phyloP scores from a whole-genome alignment of 2,113 vertebrate genomes.

The Clupea harengus region DNA sequence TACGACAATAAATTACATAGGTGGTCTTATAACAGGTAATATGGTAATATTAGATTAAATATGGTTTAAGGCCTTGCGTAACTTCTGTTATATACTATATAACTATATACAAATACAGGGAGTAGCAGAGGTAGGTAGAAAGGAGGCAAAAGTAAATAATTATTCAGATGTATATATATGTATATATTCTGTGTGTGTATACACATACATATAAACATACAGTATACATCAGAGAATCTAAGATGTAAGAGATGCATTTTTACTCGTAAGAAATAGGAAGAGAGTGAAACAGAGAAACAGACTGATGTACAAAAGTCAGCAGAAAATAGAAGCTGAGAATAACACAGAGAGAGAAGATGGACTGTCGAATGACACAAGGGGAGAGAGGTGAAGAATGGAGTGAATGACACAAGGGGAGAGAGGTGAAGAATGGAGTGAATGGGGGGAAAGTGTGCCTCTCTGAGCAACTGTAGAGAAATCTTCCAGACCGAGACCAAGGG shows the following conservation, averaged over 20 bases:
- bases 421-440: neutral
- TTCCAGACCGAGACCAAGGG: neutral
- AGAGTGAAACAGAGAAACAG: neutral
- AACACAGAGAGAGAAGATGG: neutral
- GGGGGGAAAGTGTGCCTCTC: neutral
- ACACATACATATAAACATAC: too few relatives aligned
- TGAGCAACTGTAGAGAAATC: neutral
- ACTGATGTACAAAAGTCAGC: neutral
- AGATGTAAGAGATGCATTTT: too few relatives aligned
- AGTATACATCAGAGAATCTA: too few relatives aligned
- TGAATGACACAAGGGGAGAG: neutral
- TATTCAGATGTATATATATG: too few relatives aligned
- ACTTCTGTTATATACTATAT: neutral
- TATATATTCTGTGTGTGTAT: too few relatives aligned
- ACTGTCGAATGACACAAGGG: neutral
- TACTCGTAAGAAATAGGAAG: too few relatives aligned
- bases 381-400: neutral
- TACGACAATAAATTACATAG: neutral
- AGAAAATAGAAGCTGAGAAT: neutral
- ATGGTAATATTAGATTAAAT: neutral
- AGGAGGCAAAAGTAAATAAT: too few relatives aligned
- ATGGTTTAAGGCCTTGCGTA: neutral
- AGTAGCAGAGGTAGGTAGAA: too few relatives aligned
- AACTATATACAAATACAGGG: too few relatives aligned
- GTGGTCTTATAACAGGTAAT: neutral